Base-by-base conservation (phyloP, 1,140 invertebrate species). In the Lordiphosa stackelbergi region DNA sequence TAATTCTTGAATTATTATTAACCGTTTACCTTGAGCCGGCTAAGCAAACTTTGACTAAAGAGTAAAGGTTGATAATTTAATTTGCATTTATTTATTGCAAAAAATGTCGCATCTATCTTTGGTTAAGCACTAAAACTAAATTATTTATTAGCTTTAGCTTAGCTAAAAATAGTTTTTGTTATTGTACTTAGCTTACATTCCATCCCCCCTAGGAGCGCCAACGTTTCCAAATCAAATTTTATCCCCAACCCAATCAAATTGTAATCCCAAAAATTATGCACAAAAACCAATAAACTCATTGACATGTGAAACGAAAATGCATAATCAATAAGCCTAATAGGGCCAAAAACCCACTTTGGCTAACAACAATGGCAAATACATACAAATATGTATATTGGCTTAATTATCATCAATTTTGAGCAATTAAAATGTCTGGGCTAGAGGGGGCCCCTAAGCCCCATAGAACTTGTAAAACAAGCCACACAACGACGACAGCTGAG, bases 331-430 rank as follows among this genome's bases (percentile, higher is more conserved):
- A 52, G 61, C 66, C 71, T 49, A 73, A 64, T 66, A 48, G 46
- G 42, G 37, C 62, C 38, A 66, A 52, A 69, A 69, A 68, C 49
- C 53, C 62, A 81, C 68, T 68, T 68, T 22, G 63, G 64, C 69
- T 55, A 79, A 75, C 69, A 79, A 81, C 73, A 78, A 54, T 65
- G 38, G 53, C 72, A 66, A 46, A 35, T 5, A 57, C 57, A 54
- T 68, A 74, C 71, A 79, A 79, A 79, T 79, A 81, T 79, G 75
- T 73, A 75, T 65, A 79, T 79, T 79, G 75, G 75, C 75, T 79
- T 79, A 79, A 79, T 79, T 79, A 79, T 79, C 75, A 81, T 79
- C 71, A 79, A 79, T 79, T 79, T 79, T 49, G 69, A 81, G 75
- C 75, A 79, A 79, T 79, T 79, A 79, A 79, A 79, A 75, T 71